Evolutionary conservation across 2,797 vertebrate species (phyloP), one percentile per base, ranked within the genome.

Genomic region (Enoplosus armatus): DNA sequence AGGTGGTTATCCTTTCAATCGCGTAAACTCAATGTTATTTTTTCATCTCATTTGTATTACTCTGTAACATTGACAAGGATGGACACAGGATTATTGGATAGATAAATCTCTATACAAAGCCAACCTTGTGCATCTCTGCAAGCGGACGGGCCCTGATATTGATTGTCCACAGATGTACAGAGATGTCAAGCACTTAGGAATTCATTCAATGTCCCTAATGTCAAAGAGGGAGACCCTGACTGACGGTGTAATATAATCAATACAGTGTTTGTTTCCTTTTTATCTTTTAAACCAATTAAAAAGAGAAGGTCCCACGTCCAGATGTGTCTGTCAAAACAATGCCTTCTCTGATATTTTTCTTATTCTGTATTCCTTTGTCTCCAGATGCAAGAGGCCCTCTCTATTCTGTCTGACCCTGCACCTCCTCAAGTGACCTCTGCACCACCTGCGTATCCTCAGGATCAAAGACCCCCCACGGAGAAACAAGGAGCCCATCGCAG

Each of bases 371-470:
- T 0, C 54, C 10, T 45, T 33, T 84, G 24, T 65, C 31, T 82
- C 26, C 61, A 92, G 91, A 83, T 93, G 90, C 91, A 94, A 45
- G 92, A 95, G 71, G 89, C 86, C 43, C 86, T 91, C 2, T 86
- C 87, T 50, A 68, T 74, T 62, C 78, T 94, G 22, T 81, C 86
- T 1, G 77, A 89, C 67, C 26, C 62, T 1, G 65, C 80, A 6
- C 75, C 88, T 35, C 71, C 86, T 4, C 85, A 80, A 18, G 24
- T 65, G 33, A 72, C 82, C 65, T 83, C 87, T 2, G 65, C 71
- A 26, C 35, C 80, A 61, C 50, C 79, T 10, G 83, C 77, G 1
- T 89, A 84, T 77, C 66, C 39, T 67, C 80, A 91, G 64, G 90
- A 94, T 77, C 69, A 73, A 51, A 87, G 90, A 62, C 5, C 75